Evolutionary conservation across 2,797 vertebrate species (phyloP), one percentile per base, ranked within the genome.

Genomic region (Melanotaenia boesemani): DNA sequence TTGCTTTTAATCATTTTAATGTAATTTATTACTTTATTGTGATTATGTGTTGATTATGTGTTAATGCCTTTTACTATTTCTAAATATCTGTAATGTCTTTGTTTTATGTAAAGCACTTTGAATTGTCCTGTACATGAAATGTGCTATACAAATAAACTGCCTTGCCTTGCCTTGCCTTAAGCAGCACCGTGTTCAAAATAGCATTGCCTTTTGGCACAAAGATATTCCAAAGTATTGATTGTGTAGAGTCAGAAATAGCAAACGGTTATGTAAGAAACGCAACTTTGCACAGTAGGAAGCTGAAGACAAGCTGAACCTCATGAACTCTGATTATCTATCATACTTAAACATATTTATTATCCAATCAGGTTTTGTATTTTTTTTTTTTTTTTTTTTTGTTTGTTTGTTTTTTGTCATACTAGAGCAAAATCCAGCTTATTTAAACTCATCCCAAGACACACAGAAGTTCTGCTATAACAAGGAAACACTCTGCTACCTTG

Each of bases 231-330:
- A 32, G 24, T 81, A 89, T 81, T 8, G 81, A 86, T 85, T 57
- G 30, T 20, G 54, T 41, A 1, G 64, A 69, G 68, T 81, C 79
- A 80, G 64, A 90, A 90, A 87, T 79, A 85, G 79, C 73, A 86
- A 71, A 67, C 54, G 61, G 65, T 88, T 85, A 83, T 78, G 61
- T 80, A 84, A 89, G 66, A 50, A 56, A 79, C 46, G 15, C 59
- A 71, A 72, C 59, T 1, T 44, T 72, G 65, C 62, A 75, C 59
- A 67, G 70, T 74, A 13, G 54, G 30, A 26, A 65, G 67, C 41
- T 54, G 52, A 74, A 68, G 44, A 61, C 50, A 68, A 86, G 61
- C 41, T 15, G 10, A 71, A 69, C 4, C 52, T 77, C 26, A 57
- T 62, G 74, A 80, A 76, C 7, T 62, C 32, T 50, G 26, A 81